A percentile compares a stretch with the other conserved stretches of the same genome.
Conservation (phyloP, 2,113 vertebrate genomes). For the Poeciliopsis turrubarensis region DNA sequence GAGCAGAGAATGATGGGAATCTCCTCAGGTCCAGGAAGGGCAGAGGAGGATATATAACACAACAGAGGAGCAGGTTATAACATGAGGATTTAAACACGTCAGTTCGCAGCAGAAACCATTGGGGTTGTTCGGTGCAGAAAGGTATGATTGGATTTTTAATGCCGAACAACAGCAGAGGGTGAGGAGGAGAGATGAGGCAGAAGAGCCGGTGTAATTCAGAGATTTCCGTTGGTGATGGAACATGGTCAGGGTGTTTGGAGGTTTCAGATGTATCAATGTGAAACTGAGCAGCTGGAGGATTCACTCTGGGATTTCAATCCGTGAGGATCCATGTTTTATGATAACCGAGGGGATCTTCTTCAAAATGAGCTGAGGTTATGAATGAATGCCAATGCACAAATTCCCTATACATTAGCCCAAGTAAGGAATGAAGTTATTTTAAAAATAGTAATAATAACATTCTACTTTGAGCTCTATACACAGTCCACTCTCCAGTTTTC, state of each 20-base stretch:
- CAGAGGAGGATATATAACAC: constrained; percentile 4
- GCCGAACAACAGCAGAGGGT: background rate
- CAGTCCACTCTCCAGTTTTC: constrained; percentile 1
- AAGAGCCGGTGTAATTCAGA: constrained; percentile 8
- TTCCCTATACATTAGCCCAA: background rate
- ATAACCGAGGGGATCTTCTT: background rate
- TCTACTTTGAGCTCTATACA: background rate
- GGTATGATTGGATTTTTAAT: constrained; percentile 44
- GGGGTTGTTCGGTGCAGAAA: constrained; percentile 1
- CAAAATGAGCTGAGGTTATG: background rate
- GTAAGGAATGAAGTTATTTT: background rate
- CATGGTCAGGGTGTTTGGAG: background rate
- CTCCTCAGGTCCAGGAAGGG: constrained; percentile 13
- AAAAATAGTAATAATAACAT: background rate
- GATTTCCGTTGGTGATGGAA: constrained; percentile 12
- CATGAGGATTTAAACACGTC: constrained; percentile 3
- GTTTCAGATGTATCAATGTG: constrained; percentile 16
- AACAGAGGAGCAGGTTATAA: constrained; percentile 11
- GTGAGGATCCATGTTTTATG: background rate
- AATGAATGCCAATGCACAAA: background rate
- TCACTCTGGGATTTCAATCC: background rate
- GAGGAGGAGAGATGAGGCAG: constrained; percentile 29
- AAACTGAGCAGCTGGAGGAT: background rate
- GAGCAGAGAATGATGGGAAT: constrained; percentile 24
- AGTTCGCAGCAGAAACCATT: constrained; percentile 7